Conservation (phyloP, 2,113 vertebrate genomes). For the Tautogolabrus adspersus region DNA sequence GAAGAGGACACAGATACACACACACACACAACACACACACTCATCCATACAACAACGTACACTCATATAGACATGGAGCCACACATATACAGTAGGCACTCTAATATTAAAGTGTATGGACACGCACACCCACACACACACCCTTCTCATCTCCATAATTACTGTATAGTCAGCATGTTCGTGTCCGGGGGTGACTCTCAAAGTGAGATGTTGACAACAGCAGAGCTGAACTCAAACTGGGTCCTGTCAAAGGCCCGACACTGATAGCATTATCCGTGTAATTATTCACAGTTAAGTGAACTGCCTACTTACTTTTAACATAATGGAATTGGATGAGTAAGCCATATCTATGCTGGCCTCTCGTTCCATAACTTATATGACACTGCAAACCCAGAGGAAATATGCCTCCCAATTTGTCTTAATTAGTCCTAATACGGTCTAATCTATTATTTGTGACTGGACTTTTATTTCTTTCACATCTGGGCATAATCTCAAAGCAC, state of each 20-base stretch:
- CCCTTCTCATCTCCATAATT: slow-evolving; percentile 79
- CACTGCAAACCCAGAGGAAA: slow-evolving; percentile 38
- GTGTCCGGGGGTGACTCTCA: slow-evolving; percentile 74
- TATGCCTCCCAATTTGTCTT: slow-evolving; percentile 23
- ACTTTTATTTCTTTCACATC: slow-evolving; percentile 39
- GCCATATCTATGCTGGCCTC: slow-evolving; percentile 38
- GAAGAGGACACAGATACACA: slow-evolving; percentile 6
- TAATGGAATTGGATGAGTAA: slow-evolving; percentile 62
- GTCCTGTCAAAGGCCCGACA: slow-evolving; percentile 76
- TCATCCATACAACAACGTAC: background rate
- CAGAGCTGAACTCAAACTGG: slow-evolving; percentile 70
- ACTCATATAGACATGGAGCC: slow-evolving; percentile 1
- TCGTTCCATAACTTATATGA: slow-evolving; percentile 38
- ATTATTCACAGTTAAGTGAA: slow-evolving; percentile 79
- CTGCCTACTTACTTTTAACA: slow-evolving; percentile 70
- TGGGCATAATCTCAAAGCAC: slow-evolving; percentile 49
- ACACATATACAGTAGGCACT: slow-evolving; percentile 5
- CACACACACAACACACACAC: slow-evolving; percentile 21
- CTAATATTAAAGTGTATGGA: slow-evolving; percentile 10
- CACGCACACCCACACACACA: slow-evolving; percentile 32
- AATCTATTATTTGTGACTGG: slow-evolving; percentile 42
- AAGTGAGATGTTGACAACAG: slow-evolving; percentile 77
- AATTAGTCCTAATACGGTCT: slow-evolving; percentile 45
- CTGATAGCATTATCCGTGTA: slow-evolving; percentile 77
- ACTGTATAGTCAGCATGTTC: slow-evolving; percentile 76